These are phyloP conservation scores for Tenualosa thibaudeaui DNA, from an alignment of 2,797 vertebrate species.

Conservation along the genomic window DNA sequence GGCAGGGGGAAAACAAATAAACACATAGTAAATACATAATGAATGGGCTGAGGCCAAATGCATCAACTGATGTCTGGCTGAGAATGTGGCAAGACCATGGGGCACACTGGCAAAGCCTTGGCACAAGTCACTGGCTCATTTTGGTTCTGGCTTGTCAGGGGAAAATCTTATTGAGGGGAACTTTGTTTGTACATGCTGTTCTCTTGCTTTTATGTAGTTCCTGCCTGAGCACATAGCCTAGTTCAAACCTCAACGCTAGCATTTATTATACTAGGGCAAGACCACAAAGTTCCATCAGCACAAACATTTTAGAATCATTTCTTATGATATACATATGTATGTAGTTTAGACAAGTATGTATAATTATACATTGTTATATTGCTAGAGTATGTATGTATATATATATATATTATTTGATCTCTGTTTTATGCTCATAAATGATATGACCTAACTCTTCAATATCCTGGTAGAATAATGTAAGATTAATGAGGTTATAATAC, in stretches of 20 bases:
- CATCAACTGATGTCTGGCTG: conserved; percentile 42
- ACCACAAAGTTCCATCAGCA: too few species aligned
- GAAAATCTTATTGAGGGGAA: neutral
- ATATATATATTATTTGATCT: too few species aligned
- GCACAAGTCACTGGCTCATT: neutral
- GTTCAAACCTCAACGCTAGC: neutral
- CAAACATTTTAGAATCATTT: too few species aligned
- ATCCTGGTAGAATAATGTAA: too few species aligned
- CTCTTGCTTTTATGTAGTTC: neutral
- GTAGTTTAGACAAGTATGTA: too few species aligned
- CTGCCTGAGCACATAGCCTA: neutral
- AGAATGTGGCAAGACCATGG: conserved; percentile 36
- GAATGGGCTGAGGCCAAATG: conserved; percentile 49
- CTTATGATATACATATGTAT: neutral
- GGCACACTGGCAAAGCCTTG: conserved; percentile 11
- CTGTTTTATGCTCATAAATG: too few species aligned
- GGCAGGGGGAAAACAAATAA: neutral
- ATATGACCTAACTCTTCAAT: too few species aligned
- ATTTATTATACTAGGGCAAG: neutral
- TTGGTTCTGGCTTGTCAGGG: neutral
- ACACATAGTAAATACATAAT: conserved; percentile 29
- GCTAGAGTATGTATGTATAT: too few species aligned
- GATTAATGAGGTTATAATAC: too few species aligned
- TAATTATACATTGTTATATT: too few species aligned
- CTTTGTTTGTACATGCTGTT: neutral